Percentiles rank a stretch among this genome's conserved stretches.
These are phyloP conservation scores for Synanthedon myopaeformis DNA, from an alignment of 2,888 invertebrate species.

Conservation along the genomic window DNA sequence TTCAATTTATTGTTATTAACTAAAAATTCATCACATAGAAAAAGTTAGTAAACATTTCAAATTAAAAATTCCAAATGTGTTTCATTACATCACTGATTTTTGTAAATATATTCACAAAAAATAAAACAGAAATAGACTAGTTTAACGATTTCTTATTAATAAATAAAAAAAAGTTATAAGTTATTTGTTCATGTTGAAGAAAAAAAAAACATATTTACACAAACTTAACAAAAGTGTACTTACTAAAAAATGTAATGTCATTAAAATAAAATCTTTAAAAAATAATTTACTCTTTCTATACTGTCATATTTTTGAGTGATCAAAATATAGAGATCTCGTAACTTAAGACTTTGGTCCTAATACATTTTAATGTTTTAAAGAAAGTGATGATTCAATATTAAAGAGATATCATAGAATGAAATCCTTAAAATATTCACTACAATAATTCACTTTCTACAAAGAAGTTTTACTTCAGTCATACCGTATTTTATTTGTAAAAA, in stretches of 20 bases:
- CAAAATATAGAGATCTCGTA: conserved; percentile 33
- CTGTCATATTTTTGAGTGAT: conserved; percentile 27
- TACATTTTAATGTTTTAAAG: no score
- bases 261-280: conserved; percentile 6
- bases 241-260: conserved; percentile 6
- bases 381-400: no score
- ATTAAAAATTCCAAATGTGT: background rate
- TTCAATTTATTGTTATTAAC: no score
- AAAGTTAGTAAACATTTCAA: background rate
- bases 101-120: background rate
- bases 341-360: conserved; percentile 43
- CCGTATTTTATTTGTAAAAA: no score
- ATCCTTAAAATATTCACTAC: no score
- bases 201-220: background rate
- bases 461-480: no score
- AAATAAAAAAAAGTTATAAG: conserved; percentile 5
- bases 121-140: conserved; percentile 28
- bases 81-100: background rate
- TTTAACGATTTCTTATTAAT: conserved; percentile 18
- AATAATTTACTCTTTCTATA: conserved; percentile 6
- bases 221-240: background rate
- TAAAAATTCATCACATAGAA: background rate
- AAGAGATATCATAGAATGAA: no score
- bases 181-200: background rate
- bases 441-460: no score